These are phyloP conservation scores for Dendrocincla fuliginosa DNA, from an alignment of 2,797 vertebrate genomes.

Conservation along the genomic window DNA sequence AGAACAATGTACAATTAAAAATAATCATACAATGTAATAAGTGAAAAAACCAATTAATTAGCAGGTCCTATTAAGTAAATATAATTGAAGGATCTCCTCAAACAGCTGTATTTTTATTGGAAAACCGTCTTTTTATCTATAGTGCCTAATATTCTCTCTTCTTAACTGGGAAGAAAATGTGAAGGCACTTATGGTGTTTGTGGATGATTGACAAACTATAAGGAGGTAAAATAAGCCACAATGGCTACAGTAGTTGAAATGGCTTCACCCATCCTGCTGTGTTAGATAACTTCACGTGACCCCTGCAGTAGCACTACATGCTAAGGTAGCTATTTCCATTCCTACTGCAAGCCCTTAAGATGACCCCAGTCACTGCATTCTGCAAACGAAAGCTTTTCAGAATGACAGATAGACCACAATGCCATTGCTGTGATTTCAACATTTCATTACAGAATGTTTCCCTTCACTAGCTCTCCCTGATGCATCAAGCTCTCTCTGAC, in stretches of 20 bases:
- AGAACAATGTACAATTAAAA: background rate
- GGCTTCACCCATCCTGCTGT: background rate
- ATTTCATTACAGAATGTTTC: background rate
- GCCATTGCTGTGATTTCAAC: background rate
- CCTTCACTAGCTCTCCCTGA: background rate
- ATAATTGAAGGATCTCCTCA: background rate
- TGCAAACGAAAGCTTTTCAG: background rate
- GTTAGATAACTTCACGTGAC: background rate
- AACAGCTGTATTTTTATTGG: background rate
- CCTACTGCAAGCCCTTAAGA: background rate
- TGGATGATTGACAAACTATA: background rate
- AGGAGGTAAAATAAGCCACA: background rate
- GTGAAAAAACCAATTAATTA: background rate
- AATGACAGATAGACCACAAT: background rate
- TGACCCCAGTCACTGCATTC: background rate
- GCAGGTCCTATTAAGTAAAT: background rate
- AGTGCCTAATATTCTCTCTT: background rate
- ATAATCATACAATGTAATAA: background rate
- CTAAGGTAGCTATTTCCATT: background rate
- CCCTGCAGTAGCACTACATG: background rate
- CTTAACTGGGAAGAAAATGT: background rate
- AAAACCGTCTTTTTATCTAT: background rate
- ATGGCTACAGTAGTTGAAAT: background rate
- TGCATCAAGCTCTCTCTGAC: background rate
- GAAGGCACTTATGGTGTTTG: background rate